phyloP scores from a whole-genome alignment of 2,888 invertebrate species.

The Pandemis cinnamomeana region DNA sequence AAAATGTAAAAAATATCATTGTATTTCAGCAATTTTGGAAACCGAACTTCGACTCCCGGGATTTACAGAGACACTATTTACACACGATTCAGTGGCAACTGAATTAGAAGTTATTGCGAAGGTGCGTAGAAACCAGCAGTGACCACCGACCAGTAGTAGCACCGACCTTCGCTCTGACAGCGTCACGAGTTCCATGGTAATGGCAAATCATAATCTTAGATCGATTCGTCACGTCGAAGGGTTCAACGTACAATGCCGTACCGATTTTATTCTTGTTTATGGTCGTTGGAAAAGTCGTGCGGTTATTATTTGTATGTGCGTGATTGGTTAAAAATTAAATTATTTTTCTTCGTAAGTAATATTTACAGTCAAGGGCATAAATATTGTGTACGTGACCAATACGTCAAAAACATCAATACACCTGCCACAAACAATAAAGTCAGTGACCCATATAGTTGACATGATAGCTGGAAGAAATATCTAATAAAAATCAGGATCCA shows the following conservation, averaged over 20 bases:
- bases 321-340: not conserved
- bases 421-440: too few relatives aligned
- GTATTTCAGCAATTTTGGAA: too few relatives aligned
- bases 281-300: not conserved
- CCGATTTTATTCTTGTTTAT: not conserved
- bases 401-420: too few relatives aligned
- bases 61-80: not conserved
- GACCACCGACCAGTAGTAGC: not conserved
- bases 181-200: constrained; percentile 33
- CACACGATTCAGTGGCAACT: not conserved
- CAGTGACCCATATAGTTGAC: too few relatives aligned
- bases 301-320: not conserved
- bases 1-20: too few relatives aligned
- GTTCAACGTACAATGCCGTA: constrained; percentile 14
- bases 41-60: too few relatives aligned
- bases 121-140: not conserved
- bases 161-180: constrained; percentile 10
- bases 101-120: not conserved
- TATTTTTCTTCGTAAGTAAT: too few relatives aligned
- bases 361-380: too few relatives aligned
- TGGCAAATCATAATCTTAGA: constrained; percentile 28
- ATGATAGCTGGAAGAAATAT: too few relatives aligned
- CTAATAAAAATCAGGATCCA: too few relatives aligned
- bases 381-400: too few relatives aligned
- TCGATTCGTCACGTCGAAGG: constrained; percentile 19